Percentiles rank a stretch among this genome's conserved stretches.
Conservation (phyloP, 92 coral and sea anemone species). For the Porites rus region DNA sequence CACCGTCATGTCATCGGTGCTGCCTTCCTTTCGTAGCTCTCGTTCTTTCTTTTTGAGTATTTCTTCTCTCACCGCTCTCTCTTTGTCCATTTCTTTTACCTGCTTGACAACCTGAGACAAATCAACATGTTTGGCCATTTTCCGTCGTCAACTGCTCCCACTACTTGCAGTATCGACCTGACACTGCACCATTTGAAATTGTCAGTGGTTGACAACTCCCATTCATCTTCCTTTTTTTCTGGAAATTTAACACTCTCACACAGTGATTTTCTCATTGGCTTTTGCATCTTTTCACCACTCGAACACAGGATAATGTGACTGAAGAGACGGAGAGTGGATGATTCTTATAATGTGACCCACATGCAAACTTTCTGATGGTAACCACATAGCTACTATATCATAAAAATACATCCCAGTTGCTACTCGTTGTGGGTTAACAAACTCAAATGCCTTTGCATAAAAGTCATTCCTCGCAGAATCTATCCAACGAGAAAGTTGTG, state of each 20-base stretch:
- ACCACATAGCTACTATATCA: constrained; percentile 37
- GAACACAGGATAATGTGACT: constrained; percentile 36
- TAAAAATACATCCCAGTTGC: too few species aligned
- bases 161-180: constrained; percentile 4
- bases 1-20: constrained; percentile 16
- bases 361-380: constrained; percentile 42
- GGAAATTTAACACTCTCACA: constrained; percentile 1
- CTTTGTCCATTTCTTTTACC: constrained; percentile 11
- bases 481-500: constrained; percentile 47
- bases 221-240: background rate
- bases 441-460: too few species aligned
- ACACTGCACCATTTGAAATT: constrained; percentile 15
- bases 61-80: constrained; percentile 32
- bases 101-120: constrained; percentile 10
- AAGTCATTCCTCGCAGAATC: constrained; percentile 60
- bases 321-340: constrained; percentile 25
- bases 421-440: too few species aligned
- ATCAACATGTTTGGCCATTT: constrained; percentile 14
- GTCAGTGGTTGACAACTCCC: constrained; percentile 4
- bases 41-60: constrained; percentile 24
- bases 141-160: constrained; percentile 14
- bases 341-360: constrained; percentile 38
- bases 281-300: constrained; percentile 37
- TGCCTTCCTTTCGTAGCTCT: constrained; percentile 29
- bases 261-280: constrained; percentile 14